Percentiles rank a stretch among this genome's conserved stretches.
Conservation (phyloP, 2,113 vertebrate genomes). For the Danio rerio region DNA sequence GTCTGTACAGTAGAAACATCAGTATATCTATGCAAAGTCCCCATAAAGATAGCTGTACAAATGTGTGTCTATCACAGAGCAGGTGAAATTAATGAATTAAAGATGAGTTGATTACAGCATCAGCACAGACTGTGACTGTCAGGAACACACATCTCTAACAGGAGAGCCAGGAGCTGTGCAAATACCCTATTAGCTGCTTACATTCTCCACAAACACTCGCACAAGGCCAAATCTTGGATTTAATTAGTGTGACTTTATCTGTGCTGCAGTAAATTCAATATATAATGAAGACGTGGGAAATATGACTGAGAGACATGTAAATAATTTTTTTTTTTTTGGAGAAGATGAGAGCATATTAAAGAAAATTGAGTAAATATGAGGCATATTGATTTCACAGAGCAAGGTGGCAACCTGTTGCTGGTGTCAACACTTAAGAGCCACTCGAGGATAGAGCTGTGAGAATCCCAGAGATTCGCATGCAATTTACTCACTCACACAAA, state of each 20-base stretch:
- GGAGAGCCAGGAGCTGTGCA: slow-evolving; percentile 19
- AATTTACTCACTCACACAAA: not conserved
- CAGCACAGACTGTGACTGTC: slow-evolving; percentile 43
- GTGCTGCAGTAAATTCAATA: slow-evolving; percentile 40
- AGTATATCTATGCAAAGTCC: too few relatives aligned
- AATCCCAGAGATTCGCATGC: slow-evolving; percentile 7
- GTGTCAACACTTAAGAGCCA: not conserved
- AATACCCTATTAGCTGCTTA: slow-evolving; percentile 46
- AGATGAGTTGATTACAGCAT: slow-evolving; percentile 47
- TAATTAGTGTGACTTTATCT: slow-evolving; percentile 50
- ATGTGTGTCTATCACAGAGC: not conserved
- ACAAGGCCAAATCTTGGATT: slow-evolving; percentile 24
- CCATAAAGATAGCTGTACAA: not conserved
- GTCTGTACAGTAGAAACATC: too few relatives aligned
- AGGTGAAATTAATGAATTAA: slow-evolving; percentile 44
- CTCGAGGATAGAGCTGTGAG: not conserved
- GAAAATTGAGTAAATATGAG: slow-evolving; percentile 41
- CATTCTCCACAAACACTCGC: slow-evolving; percentile 6
- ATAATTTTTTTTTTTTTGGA: slow-evolving; percentile 36
- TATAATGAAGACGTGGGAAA: slow-evolving; percentile 44
- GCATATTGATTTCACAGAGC: slow-evolving; percentile 27
- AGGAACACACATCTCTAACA: slow-evolving; percentile 41
- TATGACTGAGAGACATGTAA: slow-evolving; percentile 42
- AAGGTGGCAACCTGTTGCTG: slow-evolving; percentile 26
- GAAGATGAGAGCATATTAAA: slow-evolving; percentile 48